These are phyloP conservation scores for Camponotus fellah DNA, from an alignment of 2,888 invertebrate genomes.

Conservation along the genomic window DNA sequence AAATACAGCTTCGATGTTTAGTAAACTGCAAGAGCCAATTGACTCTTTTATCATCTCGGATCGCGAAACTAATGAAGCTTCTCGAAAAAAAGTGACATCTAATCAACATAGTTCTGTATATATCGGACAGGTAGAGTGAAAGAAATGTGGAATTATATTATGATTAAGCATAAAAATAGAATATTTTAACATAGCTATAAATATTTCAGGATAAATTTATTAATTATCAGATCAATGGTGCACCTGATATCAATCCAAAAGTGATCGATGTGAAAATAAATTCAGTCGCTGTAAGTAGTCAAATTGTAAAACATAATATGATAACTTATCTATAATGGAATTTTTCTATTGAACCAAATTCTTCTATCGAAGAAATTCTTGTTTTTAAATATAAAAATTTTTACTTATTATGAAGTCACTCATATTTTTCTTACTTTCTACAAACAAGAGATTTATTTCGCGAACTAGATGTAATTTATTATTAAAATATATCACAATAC, in stretches of 20 bases:
- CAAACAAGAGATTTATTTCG: background rate
- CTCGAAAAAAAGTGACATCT: conserved; percentile 80
- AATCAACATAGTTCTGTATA: conserved; percentile 84
- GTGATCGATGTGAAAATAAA: conserved; percentile 82
- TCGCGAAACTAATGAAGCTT: conserved; percentile 81
- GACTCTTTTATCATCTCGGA: conserved; percentile 82
- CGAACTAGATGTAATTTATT: background rate
- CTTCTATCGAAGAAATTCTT: too few species aligned
- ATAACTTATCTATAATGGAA: background rate
- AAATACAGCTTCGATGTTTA: conserved; percentile 27
- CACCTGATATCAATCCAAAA: conserved; percentile 78
- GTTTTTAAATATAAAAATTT: conserved; percentile 1
- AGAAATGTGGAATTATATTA: conserved; percentile 53
- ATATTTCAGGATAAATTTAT: conserved; percentile 84
- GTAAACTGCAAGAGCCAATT: conserved; percentile 68
- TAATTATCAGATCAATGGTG: conserved; percentile 82
- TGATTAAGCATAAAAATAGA: conserved; percentile 31
- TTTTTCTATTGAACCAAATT: background rate
- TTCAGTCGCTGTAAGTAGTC: conserved; percentile 82
- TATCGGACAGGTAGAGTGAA: conserved; percentile 83
- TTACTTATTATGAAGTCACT: background rate
- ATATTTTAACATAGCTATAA: conserved; percentile 46
- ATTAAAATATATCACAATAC: background rate
- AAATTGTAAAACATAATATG: background rate
- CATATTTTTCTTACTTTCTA: background rate